phyloP scores from a whole-genome alignment of 2,113 vertebrate species.

The Tichodroma muraria region DNA sequence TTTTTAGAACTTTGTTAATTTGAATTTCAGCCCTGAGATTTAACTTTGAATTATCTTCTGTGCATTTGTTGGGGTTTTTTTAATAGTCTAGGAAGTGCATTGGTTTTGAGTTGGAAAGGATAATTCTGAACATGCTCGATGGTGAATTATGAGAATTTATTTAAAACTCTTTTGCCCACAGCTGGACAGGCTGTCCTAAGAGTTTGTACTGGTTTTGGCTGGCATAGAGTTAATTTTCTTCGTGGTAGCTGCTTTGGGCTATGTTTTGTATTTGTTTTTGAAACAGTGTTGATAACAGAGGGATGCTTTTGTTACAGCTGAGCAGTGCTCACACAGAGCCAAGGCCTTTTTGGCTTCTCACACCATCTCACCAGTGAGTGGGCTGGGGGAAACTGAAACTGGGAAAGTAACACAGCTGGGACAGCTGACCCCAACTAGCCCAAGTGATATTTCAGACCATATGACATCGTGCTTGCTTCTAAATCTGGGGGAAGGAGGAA shows the following conservation, averaged over 20 bases:
- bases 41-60: background rate
- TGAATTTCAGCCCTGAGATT: background rate
- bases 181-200: background rate
- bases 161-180: background rate
- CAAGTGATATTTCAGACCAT: background rate
- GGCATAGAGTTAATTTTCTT: background rate
- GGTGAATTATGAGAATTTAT: background rate
- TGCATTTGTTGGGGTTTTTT: background rate
- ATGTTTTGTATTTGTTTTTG: background rate
- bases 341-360: background rate
- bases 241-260: background rate
- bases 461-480: background rate
- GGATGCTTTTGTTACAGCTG: background rate
- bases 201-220: background rate
- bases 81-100: background rate
- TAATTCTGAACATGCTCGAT: background rate
- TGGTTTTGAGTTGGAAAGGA: background rate
- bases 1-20: background rate
- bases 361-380: accelerated
- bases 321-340: background rate
- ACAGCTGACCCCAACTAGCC: background rate
- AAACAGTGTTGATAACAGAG: background rate
- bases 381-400: background rate
- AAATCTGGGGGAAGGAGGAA: background rate
- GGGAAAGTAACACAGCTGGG: background rate